These are phyloP conservation scores for Prionace glauca DNA, from an alignment of 2,797 vertebrate genomes.

Conservation along the genomic window DNA sequence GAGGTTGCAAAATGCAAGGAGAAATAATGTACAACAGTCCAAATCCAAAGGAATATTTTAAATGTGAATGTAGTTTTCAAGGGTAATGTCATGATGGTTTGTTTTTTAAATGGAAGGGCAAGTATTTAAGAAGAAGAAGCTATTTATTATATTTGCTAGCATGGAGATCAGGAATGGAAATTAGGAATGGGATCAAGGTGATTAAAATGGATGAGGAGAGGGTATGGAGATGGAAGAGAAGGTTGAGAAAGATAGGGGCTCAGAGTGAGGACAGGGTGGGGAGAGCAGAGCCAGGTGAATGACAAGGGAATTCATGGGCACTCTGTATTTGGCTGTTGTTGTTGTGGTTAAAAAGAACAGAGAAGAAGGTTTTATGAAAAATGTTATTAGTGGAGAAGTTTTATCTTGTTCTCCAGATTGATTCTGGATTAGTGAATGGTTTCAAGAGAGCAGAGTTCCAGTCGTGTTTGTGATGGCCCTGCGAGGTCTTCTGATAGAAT, in stretches of 20 bases:
- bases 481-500: not conserved
- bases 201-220: not conserved
- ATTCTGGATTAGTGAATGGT: not conserved
- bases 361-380: not conserved
- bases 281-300: not conserved
- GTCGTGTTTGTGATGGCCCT: not conserved
- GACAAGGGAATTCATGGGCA: not conserved
- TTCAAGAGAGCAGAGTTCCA: not conserved
- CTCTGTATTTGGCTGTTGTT: not conserved
- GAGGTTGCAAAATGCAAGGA: not conserved
- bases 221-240: not conserved
- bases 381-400: not conserved
- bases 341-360: not conserved
- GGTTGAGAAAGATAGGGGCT: not conserved
- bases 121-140: not conserved
- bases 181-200: not conserved
- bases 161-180: not conserved
- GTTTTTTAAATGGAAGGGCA: not conserved
- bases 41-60: not conserved
- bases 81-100: not conserved
- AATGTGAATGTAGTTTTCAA: not conserved
- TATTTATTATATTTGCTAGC: not conserved
- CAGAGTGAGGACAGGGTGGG: not conserved
- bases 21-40: not conserved
- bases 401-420: not conserved